These are phyloP conservation scores for Scaptomyza caliginosa DNA, from an alignment of 2,888 invertebrate species.

Conservation along the genomic window DNA sequence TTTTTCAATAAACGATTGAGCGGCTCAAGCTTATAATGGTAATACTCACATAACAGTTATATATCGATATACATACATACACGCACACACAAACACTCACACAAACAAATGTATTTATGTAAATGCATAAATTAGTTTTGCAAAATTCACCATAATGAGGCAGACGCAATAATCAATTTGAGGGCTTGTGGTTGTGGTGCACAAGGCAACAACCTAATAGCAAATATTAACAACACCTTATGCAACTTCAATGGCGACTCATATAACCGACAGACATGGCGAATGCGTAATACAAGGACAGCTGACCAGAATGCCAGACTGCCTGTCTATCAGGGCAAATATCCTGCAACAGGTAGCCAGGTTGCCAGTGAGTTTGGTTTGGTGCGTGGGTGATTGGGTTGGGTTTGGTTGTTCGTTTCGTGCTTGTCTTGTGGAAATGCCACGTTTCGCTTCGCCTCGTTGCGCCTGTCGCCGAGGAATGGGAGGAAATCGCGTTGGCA, in stretches of 20 bases:
- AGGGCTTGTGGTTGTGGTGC: background rate
- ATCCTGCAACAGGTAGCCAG: slow-evolving; percentile 45
- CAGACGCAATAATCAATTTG: background rate
- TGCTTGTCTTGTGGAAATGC: slow-evolving; percentile 46
- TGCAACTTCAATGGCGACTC: slow-evolving; percentile 2
- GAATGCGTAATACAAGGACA: slow-evolving; percentile 36
- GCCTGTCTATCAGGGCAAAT: slow-evolving; percentile 12
- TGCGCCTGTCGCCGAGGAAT: slow-evolving; percentile 25
- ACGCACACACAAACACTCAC: no score
- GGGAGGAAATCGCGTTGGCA: slow-evolving; percentile 30
- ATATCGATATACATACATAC: slow-evolving; percentile 18
- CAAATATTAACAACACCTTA: slow-evolving; percentile 4
- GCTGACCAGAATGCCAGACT: slow-evolving; percentile 19
- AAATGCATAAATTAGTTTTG: slow-evolving; percentile 8
- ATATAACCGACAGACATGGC: slow-evolving; percentile 16
- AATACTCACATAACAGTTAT: slow-evolving; percentile 20
- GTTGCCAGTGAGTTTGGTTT: background rate
- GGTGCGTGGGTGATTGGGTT: background rate
- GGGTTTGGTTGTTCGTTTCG: background rate
- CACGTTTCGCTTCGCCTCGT: slow-evolving; percentile 39
- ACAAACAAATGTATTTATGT: background rate
- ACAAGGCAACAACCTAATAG: background rate
- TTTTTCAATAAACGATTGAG: slow-evolving; percentile 68
- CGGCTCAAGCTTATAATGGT: slow-evolving; percentile 27
- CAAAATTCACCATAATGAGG: slow-evolving; percentile 6